Conservation (phyloP, 2,113 vertebrate genomes). For the Sinocyclocheilus rhinocerous region DNA sequence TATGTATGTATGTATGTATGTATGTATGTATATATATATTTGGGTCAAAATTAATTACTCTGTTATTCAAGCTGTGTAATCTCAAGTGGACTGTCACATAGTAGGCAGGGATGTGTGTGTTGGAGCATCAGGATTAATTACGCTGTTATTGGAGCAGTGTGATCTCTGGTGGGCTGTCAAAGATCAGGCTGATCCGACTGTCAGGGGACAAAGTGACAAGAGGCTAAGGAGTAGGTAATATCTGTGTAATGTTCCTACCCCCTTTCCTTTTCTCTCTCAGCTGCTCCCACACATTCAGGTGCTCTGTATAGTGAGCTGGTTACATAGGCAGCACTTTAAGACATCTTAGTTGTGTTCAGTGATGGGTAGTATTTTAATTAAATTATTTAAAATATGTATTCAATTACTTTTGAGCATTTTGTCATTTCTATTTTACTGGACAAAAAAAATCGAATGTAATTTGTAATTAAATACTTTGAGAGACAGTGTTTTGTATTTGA, state of each 20-base stretch:
- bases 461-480: too few species aligned
- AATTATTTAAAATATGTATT: too few species aligned
- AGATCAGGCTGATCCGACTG: slow-evolving; percentile 39
- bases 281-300: slow-evolving; percentile 11
- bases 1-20: too few species aligned
- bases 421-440: too few species aligned
- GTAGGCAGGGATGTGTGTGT: slow-evolving; percentile 41
- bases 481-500: too few species aligned
- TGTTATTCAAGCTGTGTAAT: slow-evolving; percentile 54
- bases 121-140: slow-evolving; percentile 50
- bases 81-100: slow-evolving; percentile 51
- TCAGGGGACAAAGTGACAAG: slow-evolving; percentile 8
- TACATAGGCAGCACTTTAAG: not conserved
- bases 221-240: slow-evolving; percentile 22
- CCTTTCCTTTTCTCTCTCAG: not conserved
- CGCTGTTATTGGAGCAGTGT: slow-evolving; percentile 33
- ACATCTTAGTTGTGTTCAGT: not conserved
- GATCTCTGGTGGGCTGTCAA: slow-evolving; percentile 43
- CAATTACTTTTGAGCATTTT: too few species aligned
- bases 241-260: slow-evolving; percentile 7
- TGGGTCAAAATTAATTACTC: slow-evolving; percentile 56
- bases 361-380: too few species aligned
- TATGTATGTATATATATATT: too few species aligned
- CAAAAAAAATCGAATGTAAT: too few species aligned
- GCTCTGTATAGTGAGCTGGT: not conserved